A percentile compares a stretch with the other conserved stretches of the same genome.
Conservation (phyloP, 2,113 vertebrate species). For the Petroica traversi region DNA sequence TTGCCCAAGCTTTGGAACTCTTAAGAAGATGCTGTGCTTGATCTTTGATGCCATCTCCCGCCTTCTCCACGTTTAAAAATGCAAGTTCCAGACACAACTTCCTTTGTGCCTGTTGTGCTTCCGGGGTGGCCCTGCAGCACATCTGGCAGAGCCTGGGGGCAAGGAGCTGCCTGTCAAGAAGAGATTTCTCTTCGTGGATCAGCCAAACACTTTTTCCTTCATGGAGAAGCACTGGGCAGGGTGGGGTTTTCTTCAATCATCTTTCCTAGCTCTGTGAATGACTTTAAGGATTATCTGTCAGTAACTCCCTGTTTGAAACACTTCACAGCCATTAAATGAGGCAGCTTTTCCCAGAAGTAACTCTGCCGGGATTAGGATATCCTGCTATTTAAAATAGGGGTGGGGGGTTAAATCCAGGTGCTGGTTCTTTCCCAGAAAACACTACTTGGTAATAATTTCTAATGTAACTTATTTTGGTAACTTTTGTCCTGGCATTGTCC, state of each 20-base stretch:
- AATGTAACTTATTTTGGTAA: not conserved
- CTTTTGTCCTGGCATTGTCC: not conserved
- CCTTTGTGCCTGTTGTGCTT: not conserved
- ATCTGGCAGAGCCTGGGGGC: not conserved
- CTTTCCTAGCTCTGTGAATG: not conserved
- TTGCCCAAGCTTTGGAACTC: not conserved
- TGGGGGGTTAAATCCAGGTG: not conserved
- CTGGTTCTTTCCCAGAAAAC: not conserved
- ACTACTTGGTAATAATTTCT: not conserved
- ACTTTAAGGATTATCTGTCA: not conserved
- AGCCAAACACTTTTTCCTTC: too few species aligned
- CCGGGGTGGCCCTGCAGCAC: not conserved
- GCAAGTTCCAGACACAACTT: not conserved
- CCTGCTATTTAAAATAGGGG: not conserved
- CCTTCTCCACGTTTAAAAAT: not conserved
- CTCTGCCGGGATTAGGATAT: not conserved
- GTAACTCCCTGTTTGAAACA: not conserved
- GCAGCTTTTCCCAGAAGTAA: not conserved
- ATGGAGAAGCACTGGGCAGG: too few species aligned
- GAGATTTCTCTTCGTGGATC: too few species aligned
- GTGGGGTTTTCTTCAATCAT: not conserved
- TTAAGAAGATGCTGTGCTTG: not conserved
- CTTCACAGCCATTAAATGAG: not conserved
- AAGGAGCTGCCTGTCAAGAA: not conserved
- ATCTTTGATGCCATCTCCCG: not conserved